Base-by-base conservation (phyloP, 2,797 vertebrate genomes). In the Gallirallus australis region DNA sequence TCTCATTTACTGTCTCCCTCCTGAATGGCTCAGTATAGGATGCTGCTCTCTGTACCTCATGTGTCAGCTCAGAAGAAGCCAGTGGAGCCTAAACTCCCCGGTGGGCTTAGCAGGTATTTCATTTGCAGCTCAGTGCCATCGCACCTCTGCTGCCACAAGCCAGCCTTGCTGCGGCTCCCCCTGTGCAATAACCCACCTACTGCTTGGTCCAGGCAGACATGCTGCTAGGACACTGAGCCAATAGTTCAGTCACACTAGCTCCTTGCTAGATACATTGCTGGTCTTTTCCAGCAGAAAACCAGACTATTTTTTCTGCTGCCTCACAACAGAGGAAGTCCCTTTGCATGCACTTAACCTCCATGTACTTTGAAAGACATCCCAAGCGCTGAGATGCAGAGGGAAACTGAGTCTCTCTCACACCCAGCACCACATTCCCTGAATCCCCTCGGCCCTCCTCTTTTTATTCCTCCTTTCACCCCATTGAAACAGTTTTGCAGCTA, bases 1-100 rank as follows among this genome's bases (percentile, higher is more conserved):
- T 76, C 20, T 47, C 40, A 6, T 69, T 79, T 50, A 50, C 31
- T 19, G 6, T 35, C 23, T 81, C 56, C 4, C 27, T 33, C 28
- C 50, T 21, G 9, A 20, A 25, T 0, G 3, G 27, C 27, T 42
- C 17, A 39, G 30, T 6, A 10, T 25, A 28, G 10, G 17, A 20
- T 0, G 0, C 47, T 47, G 19, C 39, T 3, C 14, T 18, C 33
- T 3, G 0, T 5, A 7, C 17, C 71, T 65, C 17, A 0, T 12
- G 57, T 27, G 52, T 73, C 80, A 80, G 76, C 47, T 66, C 0
- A 0, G 31, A 69, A 86, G 72, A 65, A 65, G 37, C n/a, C 10
- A 65, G 47, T 1, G 1, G 27, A 90, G 5, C 8, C 19, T 47
- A 61, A 76, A n/a, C 11, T 24, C 63, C 45, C 47, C 48, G 12